A percentile compares a stretch with the other conserved stretches of the same genome.
Evolutionary conservation across 2,888 invertebrate species (phyloP).

Genomic region (Leucophora obtusa): DNA sequence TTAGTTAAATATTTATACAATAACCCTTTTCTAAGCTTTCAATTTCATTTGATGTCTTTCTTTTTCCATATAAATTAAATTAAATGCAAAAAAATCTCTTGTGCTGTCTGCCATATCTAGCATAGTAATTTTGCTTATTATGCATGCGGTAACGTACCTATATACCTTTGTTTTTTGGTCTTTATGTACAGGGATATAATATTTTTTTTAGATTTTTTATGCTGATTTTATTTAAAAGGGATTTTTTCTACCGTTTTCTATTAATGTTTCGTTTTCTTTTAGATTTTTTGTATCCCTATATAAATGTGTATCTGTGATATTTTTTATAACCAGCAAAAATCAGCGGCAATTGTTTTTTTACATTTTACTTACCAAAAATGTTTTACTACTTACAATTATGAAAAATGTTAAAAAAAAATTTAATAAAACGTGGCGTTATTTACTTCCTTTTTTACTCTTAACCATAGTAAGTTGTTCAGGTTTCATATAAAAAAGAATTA

Average conservation of each 20-base stretch:
- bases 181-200: background rate
- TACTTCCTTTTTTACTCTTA: no score
- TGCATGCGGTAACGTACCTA: conserved; percentile 10
- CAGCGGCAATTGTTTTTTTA: background rate
- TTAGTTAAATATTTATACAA: background rate
- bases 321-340: background rate
- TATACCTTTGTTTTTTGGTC: background rate
- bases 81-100: conserved; percentile 4
- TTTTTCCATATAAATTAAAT: conserved; percentile 4
- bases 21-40: conserved; percentile 9
- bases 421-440: no score
- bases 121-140: conserved; percentile 35
- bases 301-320: background rate
- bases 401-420: no score
- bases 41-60: conserved; percentile 26
- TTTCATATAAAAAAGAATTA: no score
- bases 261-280: no score
- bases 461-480: no score
- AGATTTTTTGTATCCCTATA: background rate
- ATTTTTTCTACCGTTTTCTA: background rate
- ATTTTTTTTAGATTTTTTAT: background rate
- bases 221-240: background rate
- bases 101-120: background rate
- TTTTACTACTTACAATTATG: no score
- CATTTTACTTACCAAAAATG: background rate